Percentiles rank a stretch among this genome's conserved stretches.
These are phyloP conservation scores for Noctua comes DNA, from an alignment of 2,888 invertebrate genomes.

Conservation along the genomic window DNA sequence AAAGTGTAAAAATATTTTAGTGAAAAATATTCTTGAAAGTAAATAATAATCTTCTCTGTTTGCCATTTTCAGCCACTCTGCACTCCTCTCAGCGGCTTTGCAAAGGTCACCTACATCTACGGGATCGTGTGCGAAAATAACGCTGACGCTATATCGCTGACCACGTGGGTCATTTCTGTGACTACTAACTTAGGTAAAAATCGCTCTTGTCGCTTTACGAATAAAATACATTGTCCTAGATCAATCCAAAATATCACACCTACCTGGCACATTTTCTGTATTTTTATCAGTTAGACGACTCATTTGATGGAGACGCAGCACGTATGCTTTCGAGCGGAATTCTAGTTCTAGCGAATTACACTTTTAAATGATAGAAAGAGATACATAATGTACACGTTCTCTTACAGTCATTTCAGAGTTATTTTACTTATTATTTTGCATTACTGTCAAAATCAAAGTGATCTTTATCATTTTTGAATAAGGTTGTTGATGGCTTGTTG, in stretches of 20 bases:
- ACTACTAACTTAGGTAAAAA: conserved; percentile 94
- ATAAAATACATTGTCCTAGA: not conserved
- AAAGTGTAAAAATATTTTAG: not conserved
- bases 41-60: not conserved
- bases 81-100: conserved; percentile 95
- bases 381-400: not conserved
- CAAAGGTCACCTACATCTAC: conserved; percentile 94
- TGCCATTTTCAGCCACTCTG: conserved; percentile 91
- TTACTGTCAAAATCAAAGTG: not conserved
- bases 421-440: not conserved
- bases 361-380: not conserved
- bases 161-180: conserved; percentile 95
- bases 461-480: not conserved
- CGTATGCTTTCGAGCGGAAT: not conserved
- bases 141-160: conserved; percentile 94
- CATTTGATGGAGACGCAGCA: not conserved
- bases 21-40: not conserved
- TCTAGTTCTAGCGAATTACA: not conserved
- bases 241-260: not conserved
- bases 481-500: not conserved
- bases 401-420: not conserved
- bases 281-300: not conserved
- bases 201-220: not conserved
- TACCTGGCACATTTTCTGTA: not conserved
- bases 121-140: conserved; percentile 93